These are phyloP conservation scores for Rhabdomys dilectus DNA, from an alignment of 2,113 vertebrate species.

Conservation along the genomic window DNA sequence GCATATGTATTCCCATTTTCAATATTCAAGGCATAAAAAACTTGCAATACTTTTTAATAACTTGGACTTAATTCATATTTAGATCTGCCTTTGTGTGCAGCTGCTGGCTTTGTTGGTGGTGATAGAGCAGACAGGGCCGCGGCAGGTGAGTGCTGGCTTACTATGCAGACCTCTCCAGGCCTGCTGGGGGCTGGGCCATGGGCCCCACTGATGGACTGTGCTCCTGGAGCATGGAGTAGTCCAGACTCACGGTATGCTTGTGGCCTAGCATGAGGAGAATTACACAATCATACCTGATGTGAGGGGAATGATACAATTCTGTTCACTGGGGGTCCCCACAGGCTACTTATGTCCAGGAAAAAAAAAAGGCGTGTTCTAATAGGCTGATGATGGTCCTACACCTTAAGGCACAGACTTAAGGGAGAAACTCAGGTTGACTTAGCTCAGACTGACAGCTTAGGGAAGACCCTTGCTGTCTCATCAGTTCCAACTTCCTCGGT, in stretches of 20 bases:
- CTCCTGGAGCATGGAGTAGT: neutral
- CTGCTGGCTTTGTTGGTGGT: neutral
- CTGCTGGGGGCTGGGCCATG: neutral
- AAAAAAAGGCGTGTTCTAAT: neutral
- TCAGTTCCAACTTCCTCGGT: neutral
- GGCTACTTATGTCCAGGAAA: neutral
- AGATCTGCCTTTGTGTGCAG: neutral
- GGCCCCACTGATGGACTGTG: rapidly evolving
- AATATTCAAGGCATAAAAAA: slow-evolving; percentile 40
- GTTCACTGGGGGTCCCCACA: neutral
- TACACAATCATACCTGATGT: neutral
- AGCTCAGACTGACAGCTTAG: neutral
- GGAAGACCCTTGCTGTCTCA: neutral
- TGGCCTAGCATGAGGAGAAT: rapidly evolving
- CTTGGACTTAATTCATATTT: neutral
- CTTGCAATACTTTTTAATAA: slow-evolving; percentile 22
- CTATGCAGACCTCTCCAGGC: neutral
- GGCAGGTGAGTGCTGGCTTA: neutral
- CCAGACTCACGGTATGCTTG: neutral
- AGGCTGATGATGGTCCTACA: neutral
- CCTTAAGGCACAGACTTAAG: neutral
- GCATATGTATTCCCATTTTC: neutral
- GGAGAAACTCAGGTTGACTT: neutral
- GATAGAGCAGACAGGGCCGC: neutral
- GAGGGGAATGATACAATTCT: too few species aligned